Evolutionary conservation across 2,113 vertebrate species (phyloP), one percentile per base, ranked within the genome.

Genomic region (Myiagra hebetior): DNA sequence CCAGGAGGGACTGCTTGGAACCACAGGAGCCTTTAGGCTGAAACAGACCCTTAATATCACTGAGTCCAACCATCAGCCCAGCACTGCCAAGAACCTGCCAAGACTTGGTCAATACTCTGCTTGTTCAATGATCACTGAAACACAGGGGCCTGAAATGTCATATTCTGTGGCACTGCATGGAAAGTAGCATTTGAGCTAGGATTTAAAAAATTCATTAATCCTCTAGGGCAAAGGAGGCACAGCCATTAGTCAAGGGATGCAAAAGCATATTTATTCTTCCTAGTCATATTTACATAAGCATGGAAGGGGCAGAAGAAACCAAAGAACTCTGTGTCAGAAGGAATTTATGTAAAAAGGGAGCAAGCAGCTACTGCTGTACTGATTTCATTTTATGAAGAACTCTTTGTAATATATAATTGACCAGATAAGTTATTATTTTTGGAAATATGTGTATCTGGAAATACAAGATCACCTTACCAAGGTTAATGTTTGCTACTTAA

Each of bases 391-490:
- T 26, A 91, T 79, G 42, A 94, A 83, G 47, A 78, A 42, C 56
- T 27, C 73, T 24, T 35, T 78, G 19, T 31, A 77, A 47, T n/a
- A 56, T 5, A 2, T 39, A 89, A 76, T 4, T 41, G 46, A 81
- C 15, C 13, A 31, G 23, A 3, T 41, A 78, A 85, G 65, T 47
- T 62, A 78, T 84, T 91, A 55, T 52, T 96, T 95, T 79, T 95
- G 79, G 86, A 93, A 85, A 63, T 23, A 53, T 0, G 3, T n/a
- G 10, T 26, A 33, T 26, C 68, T 86, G 89, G 69, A 92, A 93
- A 83, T 42, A 50, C 0, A 15, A 21, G 24, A 74, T 44, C 77
- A 53, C 67, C 42, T 80, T 68, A 42, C 21, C 64, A 70, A 89
- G 62, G 35, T 46, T 91, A 56, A 46, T 13, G 37, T 87, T 68